Base-by-base conservation (phyloP, 1,140 invertebrate genomes). In the Anthonomus grandis region DNA sequence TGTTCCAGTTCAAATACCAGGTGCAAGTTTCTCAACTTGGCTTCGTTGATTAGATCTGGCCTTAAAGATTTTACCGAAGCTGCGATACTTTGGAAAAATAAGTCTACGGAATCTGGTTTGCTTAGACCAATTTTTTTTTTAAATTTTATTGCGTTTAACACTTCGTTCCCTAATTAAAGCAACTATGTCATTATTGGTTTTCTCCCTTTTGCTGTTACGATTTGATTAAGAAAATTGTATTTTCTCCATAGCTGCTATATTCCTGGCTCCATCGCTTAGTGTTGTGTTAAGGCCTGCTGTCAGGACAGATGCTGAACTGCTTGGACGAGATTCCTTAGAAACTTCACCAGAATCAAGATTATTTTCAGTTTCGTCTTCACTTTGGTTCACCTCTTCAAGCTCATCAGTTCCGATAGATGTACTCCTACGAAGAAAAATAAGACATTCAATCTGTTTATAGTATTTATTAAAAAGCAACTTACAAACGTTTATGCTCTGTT, bases 21-120 rank as follows among this genome's bases (percentile, higher is more conserved):
- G 37, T 39, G 37, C 37, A 39, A n/a, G 6, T 10, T 39, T 39
- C 37, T 39, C 13, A 39, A 39, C 17, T 39, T 39, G 10, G 37
- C 37, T 39, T 39, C 37, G 17, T 39, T 39, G 13, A 39, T 39
- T 39, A 39, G 17, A n/a, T 44, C 41, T 8, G 41, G 41, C 23
- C 41, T 44, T 22, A 44, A 44, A 4, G 18, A 4, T 22, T 21
- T 44, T 44, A 44, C 41, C 15, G 41, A 44, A 17, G 41, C 41
- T 44, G 41, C 41, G 15, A 44, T 19, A 21, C 18, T 44, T 22
- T 44, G 41, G 18, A 44, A 44, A 44, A 44, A 44, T 22, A 44
- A 44, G 23, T 38, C 37, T 15, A 13, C 4, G 5, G 37, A 38
- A 38, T 38, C 37, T 38, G 6, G 13, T 38, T 38, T 44, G 41